Evolutionary conservation across 2,888 invertebrate species (phyloP).

Genomic region (Epinotia bilunana): DNA sequence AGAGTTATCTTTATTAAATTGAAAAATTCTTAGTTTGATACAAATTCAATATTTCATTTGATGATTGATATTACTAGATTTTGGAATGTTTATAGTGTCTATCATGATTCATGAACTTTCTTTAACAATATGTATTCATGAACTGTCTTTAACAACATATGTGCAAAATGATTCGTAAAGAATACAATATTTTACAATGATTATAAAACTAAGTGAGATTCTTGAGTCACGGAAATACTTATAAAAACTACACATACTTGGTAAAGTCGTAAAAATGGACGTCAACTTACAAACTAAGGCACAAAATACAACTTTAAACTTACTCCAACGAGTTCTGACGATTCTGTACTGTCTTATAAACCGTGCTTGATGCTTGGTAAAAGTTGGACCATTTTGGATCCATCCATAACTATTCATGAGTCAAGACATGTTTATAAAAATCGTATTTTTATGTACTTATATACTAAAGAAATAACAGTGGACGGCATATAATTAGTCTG

Average conservation of each 20-base stretch:
- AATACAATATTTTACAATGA: not conserved
- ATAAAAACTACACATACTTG: conserved; percentile 1
- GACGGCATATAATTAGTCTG: conserved; percentile 2
- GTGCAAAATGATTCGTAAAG: not conserved
- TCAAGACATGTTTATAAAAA: not conserved
- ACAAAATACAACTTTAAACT: conserved; percentile 10
- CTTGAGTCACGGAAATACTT: not conserved
- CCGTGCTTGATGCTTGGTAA: not conserved
- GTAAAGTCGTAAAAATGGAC: conserved; percentile 32
- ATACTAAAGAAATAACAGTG: conserved; percentile 1
- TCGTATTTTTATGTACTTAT: not conserved
- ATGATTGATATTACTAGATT: not conserved
- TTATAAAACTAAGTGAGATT: conserved; percentile 22
- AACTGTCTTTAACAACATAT: no score
- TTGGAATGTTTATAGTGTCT: not conserved
- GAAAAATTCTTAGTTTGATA: conserved; percentile 7
- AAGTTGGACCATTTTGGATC: no score
- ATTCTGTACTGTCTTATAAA: not conserved
- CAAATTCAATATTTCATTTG: not conserved
- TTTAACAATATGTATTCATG: no score
- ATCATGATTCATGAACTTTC: not conserved
- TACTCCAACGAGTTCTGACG: conserved; percentile 8
- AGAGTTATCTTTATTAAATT: conserved; percentile 29
- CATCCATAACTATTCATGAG: no score
- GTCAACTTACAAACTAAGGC: conserved; percentile 17